A percentile compares a stretch with the other conserved stretches of the same genome.
Conservation (phyloP, 1,140 invertebrate species). For the Drosophila orena region DNA sequence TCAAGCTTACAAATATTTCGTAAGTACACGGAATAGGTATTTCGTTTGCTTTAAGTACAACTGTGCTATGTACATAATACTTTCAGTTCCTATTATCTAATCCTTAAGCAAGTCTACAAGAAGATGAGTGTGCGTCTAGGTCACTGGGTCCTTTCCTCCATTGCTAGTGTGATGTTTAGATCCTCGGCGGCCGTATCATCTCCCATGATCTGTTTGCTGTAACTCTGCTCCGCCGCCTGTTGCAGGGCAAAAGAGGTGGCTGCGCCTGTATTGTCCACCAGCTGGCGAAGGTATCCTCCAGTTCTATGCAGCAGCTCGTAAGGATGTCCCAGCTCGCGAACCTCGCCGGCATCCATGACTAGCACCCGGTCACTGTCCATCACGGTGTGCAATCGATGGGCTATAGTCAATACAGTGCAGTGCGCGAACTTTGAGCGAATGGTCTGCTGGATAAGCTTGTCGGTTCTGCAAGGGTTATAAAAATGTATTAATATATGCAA, state of each 20-base stretch:
- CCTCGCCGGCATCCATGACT: conserved; percentile 89
- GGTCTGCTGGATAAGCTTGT: conserved; percentile 89
- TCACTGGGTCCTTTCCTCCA: conserved; percentile 55
- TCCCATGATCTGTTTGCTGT: conserved; percentile 52
- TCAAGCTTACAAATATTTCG: conserved; percentile 47
- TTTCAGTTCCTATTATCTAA: conserved; percentile 62
- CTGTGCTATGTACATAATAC: conserved; percentile 68
- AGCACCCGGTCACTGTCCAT: conserved; percentile 92
- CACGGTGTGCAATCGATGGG: conserved; percentile 92
- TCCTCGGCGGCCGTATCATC: conserved; percentile 47
- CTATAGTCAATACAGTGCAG: conserved; percentile 93
- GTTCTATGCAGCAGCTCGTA: conserved; percentile 87
- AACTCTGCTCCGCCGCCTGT: conserved; percentile 79
- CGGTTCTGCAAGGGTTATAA: conserved; percentile 86
- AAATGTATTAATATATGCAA: conserved; percentile 1
- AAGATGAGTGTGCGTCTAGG: background rate
- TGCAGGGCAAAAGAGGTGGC: conserved; percentile 81
- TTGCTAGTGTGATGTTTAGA: conserved; percentile 41
- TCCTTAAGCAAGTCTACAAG: conserved; percentile 20
- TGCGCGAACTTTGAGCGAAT: conserved; percentile 89
- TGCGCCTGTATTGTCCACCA: conserved; percentile 87
- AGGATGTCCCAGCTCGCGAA: conserved; percentile 89
- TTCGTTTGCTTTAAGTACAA: conserved; percentile 61
- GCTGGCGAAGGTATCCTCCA: conserved; percentile 85
- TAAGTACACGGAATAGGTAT: conserved; percentile 60